Conservation (phyloP, 2,888 invertebrate genomes). For the Synergus umbraculus region DNA sequence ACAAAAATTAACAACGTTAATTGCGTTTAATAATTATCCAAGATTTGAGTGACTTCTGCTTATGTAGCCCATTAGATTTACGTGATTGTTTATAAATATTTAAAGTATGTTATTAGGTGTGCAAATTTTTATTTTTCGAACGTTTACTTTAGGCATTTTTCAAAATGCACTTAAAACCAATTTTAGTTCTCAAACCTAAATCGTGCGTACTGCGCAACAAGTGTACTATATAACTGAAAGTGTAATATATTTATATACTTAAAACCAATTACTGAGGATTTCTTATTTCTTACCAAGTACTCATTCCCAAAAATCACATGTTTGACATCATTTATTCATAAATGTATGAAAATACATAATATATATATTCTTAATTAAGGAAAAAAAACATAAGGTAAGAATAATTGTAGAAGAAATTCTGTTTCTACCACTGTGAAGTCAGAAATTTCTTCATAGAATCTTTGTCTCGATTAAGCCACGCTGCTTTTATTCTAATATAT, state of each 20-base stretch:
- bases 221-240: slow-evolving; percentile 61
- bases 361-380: background rate
- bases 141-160: slow-evolving; percentile 14
- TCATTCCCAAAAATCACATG: no score
- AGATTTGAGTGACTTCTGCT: background rate
- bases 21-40: background rate
- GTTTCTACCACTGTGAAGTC: slow-evolving; percentile 29
- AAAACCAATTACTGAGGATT: slow-evolving; percentile 44
- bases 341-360: slow-evolving; percentile 1
- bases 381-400: background rate
- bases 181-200: slow-evolving; percentile 24
- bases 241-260: slow-evolving; percentile 62
- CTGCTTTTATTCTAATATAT: slow-evolving; percentile 92
- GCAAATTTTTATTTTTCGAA: slow-evolving; percentile 32
- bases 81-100: slow-evolving; percentile 20
- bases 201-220: slow-evolving; percentile 49
- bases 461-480: slow-evolving; percentile 90
- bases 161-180: background rate
- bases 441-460: slow-evolving; percentile 80
- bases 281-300: background rate
- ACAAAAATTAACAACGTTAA: background rate
- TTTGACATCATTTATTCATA: background rate
- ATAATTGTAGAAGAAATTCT: background rate
- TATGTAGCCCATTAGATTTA: slow-evolving; percentile 5
- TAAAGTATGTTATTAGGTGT: slow-evolving; percentile 7